Evolutionary conservation across 2,113 vertebrate species (phyloP).

Genomic region (Meles meles): DNA sequence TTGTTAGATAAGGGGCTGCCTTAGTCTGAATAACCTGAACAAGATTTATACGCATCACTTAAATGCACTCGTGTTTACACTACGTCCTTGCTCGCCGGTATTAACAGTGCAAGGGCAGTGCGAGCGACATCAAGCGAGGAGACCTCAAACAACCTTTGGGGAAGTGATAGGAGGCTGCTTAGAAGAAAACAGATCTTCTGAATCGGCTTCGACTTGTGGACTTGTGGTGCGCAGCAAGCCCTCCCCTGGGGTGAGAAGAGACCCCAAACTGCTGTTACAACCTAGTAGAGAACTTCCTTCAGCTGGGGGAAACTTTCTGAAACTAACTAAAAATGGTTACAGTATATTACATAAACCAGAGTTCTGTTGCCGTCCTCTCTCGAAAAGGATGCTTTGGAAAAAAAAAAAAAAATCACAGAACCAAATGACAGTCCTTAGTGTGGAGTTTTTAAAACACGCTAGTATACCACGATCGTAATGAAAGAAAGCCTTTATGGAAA

Average conservation of each 20-base stretch:
- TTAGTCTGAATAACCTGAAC: conserved; percentile 53
- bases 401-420: neutral
- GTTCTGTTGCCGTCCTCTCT: neutral
- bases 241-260: neutral
- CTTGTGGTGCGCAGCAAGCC: neutral
- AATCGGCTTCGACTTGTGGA: neutral
- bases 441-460: neutral
- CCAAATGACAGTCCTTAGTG: neutral
- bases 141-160: neutral
- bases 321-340: neutral
- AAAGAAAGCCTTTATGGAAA: conserved; percentile 28
- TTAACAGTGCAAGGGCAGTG: conserved; percentile 41
- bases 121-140: neutral
- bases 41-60: conserved; percentile 70
- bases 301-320: neutral
- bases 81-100: conserved; percentile 41
- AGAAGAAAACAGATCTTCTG: conserved; percentile 19
- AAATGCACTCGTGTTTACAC: conserved; percentile 50
- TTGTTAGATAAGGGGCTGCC: conserved; percentile 70
- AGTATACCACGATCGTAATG: neutral
- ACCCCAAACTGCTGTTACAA: neutral
- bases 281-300: neutral
- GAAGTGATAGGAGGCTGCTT: neutral
- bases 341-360: neutral
- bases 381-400: conserved; percentile 8